Percentiles rank a stretch among this genome's conserved stretches.
These are phyloP conservation scores for Acanthosepion lycidas DNA, from an alignment of 2,888 invertebrate species.

Conservation along the genomic window DNA sequence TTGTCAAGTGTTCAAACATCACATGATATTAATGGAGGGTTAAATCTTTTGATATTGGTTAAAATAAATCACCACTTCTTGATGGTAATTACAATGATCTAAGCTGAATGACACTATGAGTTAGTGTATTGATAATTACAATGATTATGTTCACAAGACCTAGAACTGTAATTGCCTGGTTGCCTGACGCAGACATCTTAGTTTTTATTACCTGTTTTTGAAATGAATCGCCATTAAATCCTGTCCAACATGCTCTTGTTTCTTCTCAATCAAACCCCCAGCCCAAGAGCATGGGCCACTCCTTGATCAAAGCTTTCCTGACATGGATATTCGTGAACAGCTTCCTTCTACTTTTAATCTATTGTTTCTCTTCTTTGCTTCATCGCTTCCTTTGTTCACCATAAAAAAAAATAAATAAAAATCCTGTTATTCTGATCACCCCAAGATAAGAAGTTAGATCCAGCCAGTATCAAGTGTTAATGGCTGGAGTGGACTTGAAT, in stretches of 20 bases:
- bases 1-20: too few species aligned
- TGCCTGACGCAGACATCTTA: not conserved
- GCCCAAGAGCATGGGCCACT: not conserved
- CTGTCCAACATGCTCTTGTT: not conserved
- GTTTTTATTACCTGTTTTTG: not conserved
- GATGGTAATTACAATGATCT: not conserved
- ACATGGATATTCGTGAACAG: not conserved
- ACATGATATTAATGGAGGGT: too few species aligned
- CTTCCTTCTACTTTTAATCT: not conserved
- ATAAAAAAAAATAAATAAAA: not conserved
- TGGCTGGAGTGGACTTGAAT: not conserved
- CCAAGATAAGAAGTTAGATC: not conserved
- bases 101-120: not conserved
- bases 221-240: not conserved
- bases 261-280: not conserved
- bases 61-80: not conserved
- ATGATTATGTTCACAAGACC: not conserved
- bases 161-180: not conserved
- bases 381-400: not conserved
- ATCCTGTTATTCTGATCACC: not conserved
- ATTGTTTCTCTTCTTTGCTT: not conserved
- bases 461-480: constrained; percentile 1
- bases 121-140: not conserved
- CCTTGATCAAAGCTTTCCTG: not conserved
- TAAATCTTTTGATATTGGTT: not conserved